Base-by-base conservation (phyloP, 2,797 vertebrate species). In the Sphenopsis melanotis region DNA sequence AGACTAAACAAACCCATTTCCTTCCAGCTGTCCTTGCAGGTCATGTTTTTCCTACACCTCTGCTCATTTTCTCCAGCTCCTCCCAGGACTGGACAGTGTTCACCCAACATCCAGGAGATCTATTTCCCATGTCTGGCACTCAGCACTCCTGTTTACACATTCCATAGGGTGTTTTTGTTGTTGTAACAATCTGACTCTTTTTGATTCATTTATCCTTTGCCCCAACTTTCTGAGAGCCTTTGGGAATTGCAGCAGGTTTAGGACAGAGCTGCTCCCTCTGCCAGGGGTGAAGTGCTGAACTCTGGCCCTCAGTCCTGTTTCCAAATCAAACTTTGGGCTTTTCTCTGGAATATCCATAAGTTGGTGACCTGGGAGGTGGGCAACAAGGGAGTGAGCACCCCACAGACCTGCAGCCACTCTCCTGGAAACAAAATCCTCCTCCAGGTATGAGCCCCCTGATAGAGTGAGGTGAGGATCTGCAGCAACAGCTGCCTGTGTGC, bases 21-120 rank as follows among this genome's bases (percentile, higher is more conserved):
- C 90, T 84, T 75, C 83, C 19, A 12, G 64, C 72, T 60, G 81
- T 68, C 88, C 77, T 83, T 55, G 39, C 83, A 94, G 96, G 92
- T 95, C 92, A n/a, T 82, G 83, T 78, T 90, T 88, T 94, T 89
- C 94, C 90, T 89, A 23, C 81, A 90, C 94, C 94, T 94, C 94
- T 93, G 83, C 81, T 94, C 70, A 34, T 75, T 83, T 82, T 77
- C 93, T 95, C 80, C 90, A 93, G 92, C 92, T 94, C 76, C 64
- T 86, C 56, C 59, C 74, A 46, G 86, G 56, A 44, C 90, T 57
- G 93, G 90, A 88, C 77, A n/a, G 9, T 26, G 5, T 70, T 94
- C 75, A 46, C 52, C 77, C 78, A n/a, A 1, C 32, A 77, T 64
- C 68, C 9, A 41, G 12, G 24, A 77, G 77, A 75, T 36, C 34